phyloP scores from a whole-genome alignment of 35 echinoderm and acorn worm genomes.

The Ophiothrix spiculata region DNA sequence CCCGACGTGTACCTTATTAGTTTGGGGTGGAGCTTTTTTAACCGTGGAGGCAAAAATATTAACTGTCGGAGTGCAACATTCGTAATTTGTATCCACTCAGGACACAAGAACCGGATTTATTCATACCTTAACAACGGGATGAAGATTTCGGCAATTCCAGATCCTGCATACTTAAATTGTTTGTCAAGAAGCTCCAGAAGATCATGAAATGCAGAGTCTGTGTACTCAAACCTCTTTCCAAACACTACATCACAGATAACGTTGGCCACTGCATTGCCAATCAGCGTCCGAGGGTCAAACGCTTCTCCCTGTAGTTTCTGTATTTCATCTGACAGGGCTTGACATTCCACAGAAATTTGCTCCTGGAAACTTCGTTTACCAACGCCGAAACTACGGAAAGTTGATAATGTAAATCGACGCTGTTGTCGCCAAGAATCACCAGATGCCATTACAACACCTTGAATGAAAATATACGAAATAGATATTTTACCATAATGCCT shows the following conservation, averaged over 20 bases:
- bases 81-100: too few species aligned
- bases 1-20: too few species aligned
- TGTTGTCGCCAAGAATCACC: slow-evolving; percentile 23
- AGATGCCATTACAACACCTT: slow-evolving; percentile 24
- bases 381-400: slow-evolving; percentile 19
- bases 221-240: slow-evolving; percentile 54
- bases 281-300: neutral
- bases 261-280: slow-evolving; percentile 41
- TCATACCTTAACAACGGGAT: too few species aligned
- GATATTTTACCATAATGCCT: too few species aligned
- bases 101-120: too few species aligned
- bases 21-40: too few species aligned
- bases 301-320: neutral
- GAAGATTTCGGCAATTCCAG: too few species aligned
- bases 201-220: slow-evolving; percentile 40
- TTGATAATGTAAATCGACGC: slow-evolving; percentile 13
- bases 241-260: slow-evolving; percentile 46
- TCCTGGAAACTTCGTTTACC: slow-evolving; percentile 36
- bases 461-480: too few species aligned
- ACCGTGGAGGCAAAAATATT: too few species aligned
- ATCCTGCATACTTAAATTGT: too few species aligned
- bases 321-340: slow-evolving; percentile 20
- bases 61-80: too few species aligned
- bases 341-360: slow-evolving; percentile 14
- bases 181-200: slow-evolving; percentile 12